A percentile compares a stretch with the other conserved stretches of the same genome.
Conservation (phyloP, 2,797 vertebrate species). For the Naso thynnoides region DNA sequence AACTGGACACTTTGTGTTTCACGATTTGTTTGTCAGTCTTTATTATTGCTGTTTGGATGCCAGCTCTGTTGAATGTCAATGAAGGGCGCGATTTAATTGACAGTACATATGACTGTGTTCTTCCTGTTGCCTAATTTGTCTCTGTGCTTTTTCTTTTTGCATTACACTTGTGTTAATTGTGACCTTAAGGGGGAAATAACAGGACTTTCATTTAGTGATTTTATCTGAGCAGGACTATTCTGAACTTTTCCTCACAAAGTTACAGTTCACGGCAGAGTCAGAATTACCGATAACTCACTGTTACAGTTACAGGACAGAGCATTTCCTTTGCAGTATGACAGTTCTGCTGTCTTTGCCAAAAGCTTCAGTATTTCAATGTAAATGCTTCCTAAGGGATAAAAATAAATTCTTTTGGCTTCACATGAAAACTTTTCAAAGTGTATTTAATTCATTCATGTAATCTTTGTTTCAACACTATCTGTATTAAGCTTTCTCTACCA, state of each 20-base stretch:
- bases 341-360: constrained; percentile 49
- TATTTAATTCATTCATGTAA: constrained; percentile 35
- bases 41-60: constrained; percentile 51
- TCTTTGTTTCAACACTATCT: constrained; percentile 58
- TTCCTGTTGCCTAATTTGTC: constrained; percentile 32
- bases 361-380: constrained; percentile 56
- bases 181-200: constrained; percentile 21
- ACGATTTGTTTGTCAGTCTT: constrained; percentile 40
- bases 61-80: constrained; percentile 44
- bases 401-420: constrained; percentile 35
- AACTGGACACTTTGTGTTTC: constrained; percentile 43
- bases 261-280: not conserved
- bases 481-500: constrained; percentile 60
- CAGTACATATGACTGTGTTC: constrained; percentile 19
- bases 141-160: constrained; percentile 19
- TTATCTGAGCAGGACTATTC: constrained; percentile 6
- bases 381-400: constrained; percentile 59
- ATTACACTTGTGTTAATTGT: constrained; percentile 35
- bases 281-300: constrained; percentile 4
- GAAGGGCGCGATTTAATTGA: constrained; percentile 38
- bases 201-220: constrained; percentile 7
- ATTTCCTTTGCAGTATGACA: constrained; percentile 41
- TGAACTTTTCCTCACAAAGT: constrained; percentile 3
- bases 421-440: constrained; percentile 33
- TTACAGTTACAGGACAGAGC: not conserved